A percentile compares a stretch with the other conserved stretches of the same genome.
Conservation (phyloP, 2,888 invertebrate genomes). For the Eupithecia exiguata region DNA sequence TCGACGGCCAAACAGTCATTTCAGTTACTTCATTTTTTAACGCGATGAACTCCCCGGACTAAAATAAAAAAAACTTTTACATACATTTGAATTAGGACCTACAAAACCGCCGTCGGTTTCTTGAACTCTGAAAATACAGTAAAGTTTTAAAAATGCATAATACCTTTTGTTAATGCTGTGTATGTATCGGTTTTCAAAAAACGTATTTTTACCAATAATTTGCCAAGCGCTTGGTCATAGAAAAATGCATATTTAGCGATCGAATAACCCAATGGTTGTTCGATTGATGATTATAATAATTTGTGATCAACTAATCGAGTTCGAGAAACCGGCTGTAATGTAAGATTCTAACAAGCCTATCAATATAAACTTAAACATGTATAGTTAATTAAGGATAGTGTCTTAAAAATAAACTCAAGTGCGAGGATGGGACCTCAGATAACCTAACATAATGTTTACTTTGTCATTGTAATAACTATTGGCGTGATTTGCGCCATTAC, state of each 20-base stretch:
- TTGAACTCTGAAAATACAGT: neutral
- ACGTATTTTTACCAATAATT: no score
- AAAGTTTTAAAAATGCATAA: no score
- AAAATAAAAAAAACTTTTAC: slow-evolving; percentile 58
- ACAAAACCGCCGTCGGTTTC: neutral
- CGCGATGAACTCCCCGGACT: slow-evolving; percentile 95
- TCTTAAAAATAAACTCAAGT: neutral
- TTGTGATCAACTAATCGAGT: neutral
- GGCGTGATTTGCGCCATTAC: slow-evolving; percentile 3
- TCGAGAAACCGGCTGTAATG: neutral
- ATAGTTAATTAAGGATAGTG: no score
- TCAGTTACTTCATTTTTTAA: slow-evolving; percentile 91
- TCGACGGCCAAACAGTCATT: slow-evolving; percentile 88
- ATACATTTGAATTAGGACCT: neutral
- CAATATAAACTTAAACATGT: neutral
- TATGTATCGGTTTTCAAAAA: no score
- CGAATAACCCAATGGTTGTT: no score
- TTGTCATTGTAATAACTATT: neutral
- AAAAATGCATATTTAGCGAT: no score
- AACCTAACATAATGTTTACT: neutral
- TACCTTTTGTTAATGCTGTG: no score
- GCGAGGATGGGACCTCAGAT: neutral
- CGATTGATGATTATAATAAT: no score
- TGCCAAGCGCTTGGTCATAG: no score
- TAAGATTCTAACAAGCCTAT: neutral